phyloP scores from a whole-genome alignment of 2,113 vertebrate genomes.

The Sinocyclocheilus anophthalmus region DNA sequence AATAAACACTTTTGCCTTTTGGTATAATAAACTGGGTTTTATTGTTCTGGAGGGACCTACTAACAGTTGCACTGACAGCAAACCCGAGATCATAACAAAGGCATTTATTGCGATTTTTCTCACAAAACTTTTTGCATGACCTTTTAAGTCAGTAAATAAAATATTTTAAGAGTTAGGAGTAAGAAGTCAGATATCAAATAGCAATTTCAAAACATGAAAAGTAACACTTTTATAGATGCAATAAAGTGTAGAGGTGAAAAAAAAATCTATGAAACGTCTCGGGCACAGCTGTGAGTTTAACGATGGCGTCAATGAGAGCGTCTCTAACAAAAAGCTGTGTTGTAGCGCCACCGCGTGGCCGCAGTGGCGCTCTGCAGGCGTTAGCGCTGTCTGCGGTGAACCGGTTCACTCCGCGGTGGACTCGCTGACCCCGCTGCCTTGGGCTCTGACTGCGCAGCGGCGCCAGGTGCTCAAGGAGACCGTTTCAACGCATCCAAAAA shows the following conservation, averaged over 20 bases:
- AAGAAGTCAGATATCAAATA: background rate
- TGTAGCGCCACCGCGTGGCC: slow-evolving; percentile 38
- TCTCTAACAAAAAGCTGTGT: background rate
- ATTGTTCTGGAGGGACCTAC: background rate
- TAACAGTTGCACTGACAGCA: background rate
- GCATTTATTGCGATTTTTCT: background rate
- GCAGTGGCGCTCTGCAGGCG: background rate
- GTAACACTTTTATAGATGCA: background rate
- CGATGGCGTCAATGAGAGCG: background rate
- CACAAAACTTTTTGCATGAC: background rate
- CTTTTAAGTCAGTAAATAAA: background rate
- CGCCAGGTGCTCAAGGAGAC: background rate
- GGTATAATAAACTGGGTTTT: background rate
- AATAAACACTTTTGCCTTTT: background rate
- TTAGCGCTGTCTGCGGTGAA: slow-evolving; percentile 35
- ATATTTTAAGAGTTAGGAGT: background rate
- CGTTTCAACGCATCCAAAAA: background rate
- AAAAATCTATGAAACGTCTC: background rate
- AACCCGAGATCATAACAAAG: background rate
- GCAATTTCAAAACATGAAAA: background rate
- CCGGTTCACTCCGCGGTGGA: slow-evolving; percentile 52
- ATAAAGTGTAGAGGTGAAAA: background rate
- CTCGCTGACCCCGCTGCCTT: slow-evolving; percentile 53
- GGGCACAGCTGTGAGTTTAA: background rate
- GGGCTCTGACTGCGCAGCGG: background rate